A percentile compares a stretch with the other conserved stretches of the same genome.
These are phyloP conservation scores for Menura novaehollandiae DNA, from an alignment of 2,113 vertebrate genomes.

Conservation along the genomic window DNA sequence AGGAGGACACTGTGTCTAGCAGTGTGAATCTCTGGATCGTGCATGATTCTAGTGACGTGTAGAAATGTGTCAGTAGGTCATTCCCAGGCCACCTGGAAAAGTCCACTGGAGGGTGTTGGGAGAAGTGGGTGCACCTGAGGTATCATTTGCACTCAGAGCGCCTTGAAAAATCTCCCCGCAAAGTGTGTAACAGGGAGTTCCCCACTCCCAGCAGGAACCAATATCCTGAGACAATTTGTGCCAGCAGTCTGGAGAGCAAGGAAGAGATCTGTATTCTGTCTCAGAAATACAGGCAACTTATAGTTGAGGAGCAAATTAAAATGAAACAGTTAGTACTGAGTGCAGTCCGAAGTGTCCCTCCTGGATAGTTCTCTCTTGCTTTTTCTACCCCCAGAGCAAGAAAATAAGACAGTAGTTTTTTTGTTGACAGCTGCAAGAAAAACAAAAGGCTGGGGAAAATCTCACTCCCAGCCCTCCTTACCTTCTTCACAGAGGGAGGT, in stretches of 20 bases:
- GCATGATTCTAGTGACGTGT: background rate
- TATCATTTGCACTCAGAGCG: fast-evolving
- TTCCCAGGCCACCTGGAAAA: background rate
- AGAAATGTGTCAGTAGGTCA: background rate
- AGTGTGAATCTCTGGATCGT: background rate
- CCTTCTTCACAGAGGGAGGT: conserved; percentile 26
- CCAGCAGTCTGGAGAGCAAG: background rate
- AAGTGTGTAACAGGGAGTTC: background rate
- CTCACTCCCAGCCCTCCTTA: background rate
- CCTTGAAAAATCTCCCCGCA: background rate
- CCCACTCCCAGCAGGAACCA: background rate
- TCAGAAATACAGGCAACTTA: background rate
- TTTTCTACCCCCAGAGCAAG: background rate
- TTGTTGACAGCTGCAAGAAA: background rate
- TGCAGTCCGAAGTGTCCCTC: background rate
- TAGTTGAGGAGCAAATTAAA: background rate
- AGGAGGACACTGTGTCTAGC: background rate
- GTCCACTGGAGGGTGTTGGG: background rate
- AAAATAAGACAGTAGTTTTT: background rate
- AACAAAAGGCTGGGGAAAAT: conserved; percentile 21
- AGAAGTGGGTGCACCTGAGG: background rate
- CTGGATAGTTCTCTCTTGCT: background rate
- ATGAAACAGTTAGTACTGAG: background rate
- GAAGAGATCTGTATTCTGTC: background rate
- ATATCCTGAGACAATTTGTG: background rate